Evolutionary conservation across 2,113 vertebrate species (phyloP), one percentile per base, ranked within the genome.

Genomic region (Danio rerio): DNA sequence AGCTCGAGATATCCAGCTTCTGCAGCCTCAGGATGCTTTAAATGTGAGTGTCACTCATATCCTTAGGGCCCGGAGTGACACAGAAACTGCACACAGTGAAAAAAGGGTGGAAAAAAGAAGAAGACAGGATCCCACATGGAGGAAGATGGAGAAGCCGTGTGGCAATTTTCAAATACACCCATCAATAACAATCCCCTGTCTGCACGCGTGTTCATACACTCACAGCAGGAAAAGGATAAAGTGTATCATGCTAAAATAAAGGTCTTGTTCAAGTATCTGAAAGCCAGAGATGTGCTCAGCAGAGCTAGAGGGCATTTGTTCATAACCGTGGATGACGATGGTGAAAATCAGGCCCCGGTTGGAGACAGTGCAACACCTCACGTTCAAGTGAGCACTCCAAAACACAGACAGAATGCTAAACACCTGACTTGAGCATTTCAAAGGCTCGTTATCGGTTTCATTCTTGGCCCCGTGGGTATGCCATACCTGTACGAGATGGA

Each of bases 401-500:
- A 43, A 55, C 76, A 2, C 58, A 62, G 45, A 49, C 18, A 21
- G 58, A 66, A 78, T 65, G 61, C 61, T 53, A 78, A 78, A 66
- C 21, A 15, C 9, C 49, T 2, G 9, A 42, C 76, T 65, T 8
- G 3, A 66, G 45, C 21, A 0, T 52, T 52, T 78, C 76, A 78
- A 78, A 78, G 49, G 21, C 13, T 66, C 4, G 59, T 78, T 78
- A 78, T 52, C 47, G 0, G 20, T 66, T 66, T 42, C 15, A 42
- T 53, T 78, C 61, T 2, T 6, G 20, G 42, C 58, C 70, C 42
- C 52, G 7, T 49, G 40, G 58, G 76, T 45, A 47, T 4, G 66
- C 1, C 61, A 62, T 95, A 99, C 98, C 96, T 97, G 96, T 16
- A 99, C 95, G 0, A 99, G 95, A 87, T 99, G 97, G 89, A 98